Conservation (phyloP, 2,888 invertebrate genomes). For the Leptinotarsa rubiginosa region DNA sequence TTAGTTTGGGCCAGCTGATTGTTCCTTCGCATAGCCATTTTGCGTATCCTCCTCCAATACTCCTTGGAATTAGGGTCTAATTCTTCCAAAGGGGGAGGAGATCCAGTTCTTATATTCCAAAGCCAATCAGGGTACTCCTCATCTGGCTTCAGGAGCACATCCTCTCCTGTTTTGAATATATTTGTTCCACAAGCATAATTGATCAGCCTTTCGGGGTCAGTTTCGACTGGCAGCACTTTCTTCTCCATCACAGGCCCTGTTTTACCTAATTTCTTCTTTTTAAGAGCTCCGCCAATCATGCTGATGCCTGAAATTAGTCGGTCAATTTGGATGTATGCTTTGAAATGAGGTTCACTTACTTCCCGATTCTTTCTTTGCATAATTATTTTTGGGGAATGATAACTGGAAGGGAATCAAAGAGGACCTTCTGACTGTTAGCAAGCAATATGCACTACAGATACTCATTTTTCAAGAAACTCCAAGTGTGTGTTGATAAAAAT, state of each 20-base stretch:
- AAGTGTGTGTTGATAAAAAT: too few relatives aligned
- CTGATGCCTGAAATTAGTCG: slow-evolving; percentile 58
- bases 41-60: slow-evolving; percentile 84
- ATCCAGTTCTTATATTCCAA: slow-evolving; percentile 79
- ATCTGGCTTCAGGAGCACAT: slow-evolving; percentile 81
- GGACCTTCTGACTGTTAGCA: slow-evolving; percentile 39
- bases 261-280: slow-evolving; percentile 76
- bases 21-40: slow-evolving; percentile 73
- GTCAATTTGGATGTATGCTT: not conserved
- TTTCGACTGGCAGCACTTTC: slow-evolving; percentile 84
- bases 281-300: slow-evolving; percentile 65
- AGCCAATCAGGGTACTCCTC: slow-evolving; percentile 94
- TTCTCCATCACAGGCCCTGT: slow-evolving; percentile 76
- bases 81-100: slow-evolving; percentile 75
- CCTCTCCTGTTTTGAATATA: slow-evolving; percentile 82
- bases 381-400: slow-evolving; percentile 52
- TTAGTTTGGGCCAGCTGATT: slow-evolving; percentile 73
- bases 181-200: slow-evolving; percentile 89
- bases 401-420: slow-evolving; percentile 44
- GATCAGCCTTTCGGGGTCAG: slow-evolving; percentile 81
- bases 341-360: slow-evolving; percentile 49
- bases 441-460: slow-evolving; percentile 34
- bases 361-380: slow-evolving; percentile 58
- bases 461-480: slow-evolving; percentile 34
- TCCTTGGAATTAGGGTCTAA: slow-evolving; percentile 81